Evolutionary conservation across 2,888 invertebrate genomes (phyloP).

Genomic region (Empis livida): DNA sequence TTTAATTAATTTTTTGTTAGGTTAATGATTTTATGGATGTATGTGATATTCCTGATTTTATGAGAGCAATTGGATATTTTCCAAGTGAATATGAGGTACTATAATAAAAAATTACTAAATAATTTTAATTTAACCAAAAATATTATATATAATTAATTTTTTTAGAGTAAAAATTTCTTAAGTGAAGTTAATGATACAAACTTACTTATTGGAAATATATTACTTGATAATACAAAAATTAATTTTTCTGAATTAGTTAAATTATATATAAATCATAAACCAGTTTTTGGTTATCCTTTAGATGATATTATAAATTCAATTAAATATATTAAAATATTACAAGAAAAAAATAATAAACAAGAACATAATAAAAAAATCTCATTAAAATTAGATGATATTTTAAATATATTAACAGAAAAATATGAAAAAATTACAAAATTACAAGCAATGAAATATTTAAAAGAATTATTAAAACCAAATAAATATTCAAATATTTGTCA

Average conservation of each 20-base stretch:
- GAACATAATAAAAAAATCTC: neutral
- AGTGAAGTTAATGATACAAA: too few species aligned
- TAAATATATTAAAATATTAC: slow-evolving; percentile 4
- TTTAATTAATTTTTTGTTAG: slow-evolving; percentile 1
- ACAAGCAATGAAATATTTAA: slow-evolving; percentile 9
- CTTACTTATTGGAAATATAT: too few species aligned
- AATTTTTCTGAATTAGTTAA: slow-evolving; percentile 50
- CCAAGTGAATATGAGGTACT: slow-evolving; percentile 61
- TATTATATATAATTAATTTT: slow-evolving; percentile 1
- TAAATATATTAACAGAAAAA: slow-evolving; percentile 9
- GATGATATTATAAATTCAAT: slow-evolving; percentile 31
- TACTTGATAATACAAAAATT: neutral
- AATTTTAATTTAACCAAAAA: neutral
- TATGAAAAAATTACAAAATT: slow-evolving; percentile 8
- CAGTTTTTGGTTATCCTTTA: slow-evolving; percentile 42
- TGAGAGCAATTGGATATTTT: slow-evolving; percentile 63
- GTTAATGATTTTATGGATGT: slow-evolving; percentile 44
- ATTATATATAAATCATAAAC: slow-evolving; percentile 52
- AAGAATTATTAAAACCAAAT: slow-evolving; percentile 5
- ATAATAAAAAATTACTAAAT: too few species aligned
- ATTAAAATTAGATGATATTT: slow-evolving; percentile 4
- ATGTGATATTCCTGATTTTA: slow-evolving; percentile 55
- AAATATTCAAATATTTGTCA: neutral
- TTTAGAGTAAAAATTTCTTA: slow-evolving; percentile 19
- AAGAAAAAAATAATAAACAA: neutral